These are phyloP conservation scores for Platerodrilus igneus DNA, from an alignment of 2,888 invertebrate species.

Conservation along the genomic window DNA sequence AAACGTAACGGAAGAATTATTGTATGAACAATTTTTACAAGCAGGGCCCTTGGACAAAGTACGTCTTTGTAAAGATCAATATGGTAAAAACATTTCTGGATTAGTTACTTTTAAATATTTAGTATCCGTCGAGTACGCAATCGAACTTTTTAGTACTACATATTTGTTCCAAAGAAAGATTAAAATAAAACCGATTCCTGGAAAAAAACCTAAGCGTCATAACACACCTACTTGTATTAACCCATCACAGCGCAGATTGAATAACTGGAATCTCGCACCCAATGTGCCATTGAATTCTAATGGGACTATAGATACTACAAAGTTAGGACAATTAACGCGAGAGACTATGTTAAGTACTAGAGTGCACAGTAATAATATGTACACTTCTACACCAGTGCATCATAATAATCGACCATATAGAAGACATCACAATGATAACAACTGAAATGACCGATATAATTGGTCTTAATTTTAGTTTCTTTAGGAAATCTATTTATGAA, in stretches of 20 bases:
- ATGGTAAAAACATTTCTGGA: slow-evolving; percentile 68
- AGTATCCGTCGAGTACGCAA: slow-evolving; percentile 70
- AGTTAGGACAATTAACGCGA: slow-evolving; percentile 12
- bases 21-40: slow-evolving; percentile 82
- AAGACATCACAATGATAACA: slow-evolving; percentile 15
- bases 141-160: slow-evolving; percentile 69
- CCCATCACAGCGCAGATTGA: no score
- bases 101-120: slow-evolving; percentile 75
- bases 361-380: not conserved
- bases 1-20: slow-evolving; percentile 71
- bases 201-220: no score
- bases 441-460: slow-evolving; percentile 14
- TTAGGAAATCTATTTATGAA: no score
- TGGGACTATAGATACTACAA: not conserved
- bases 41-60: slow-evolving; percentile 77
- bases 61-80: slow-evolving; percentile 68
- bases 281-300: no score
- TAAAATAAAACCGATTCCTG: slow-evolving; percentile 47
- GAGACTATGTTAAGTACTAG: slow-evolving; percentile 5
- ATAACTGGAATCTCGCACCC: no score
- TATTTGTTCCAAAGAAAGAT: slow-evolving; percentile 60
- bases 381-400: slow-evolving; percentile 2
- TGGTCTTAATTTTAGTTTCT: no score
- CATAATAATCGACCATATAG: slow-evolving; percentile 22
- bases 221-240: no score